A percentile compares a stretch with the other conserved stretches of the same genome.
These are phyloP conservation scores for Halictus quadricinctus DNA, from an alignment of 2,888 invertebrate species.

Conservation along the genomic window DNA sequence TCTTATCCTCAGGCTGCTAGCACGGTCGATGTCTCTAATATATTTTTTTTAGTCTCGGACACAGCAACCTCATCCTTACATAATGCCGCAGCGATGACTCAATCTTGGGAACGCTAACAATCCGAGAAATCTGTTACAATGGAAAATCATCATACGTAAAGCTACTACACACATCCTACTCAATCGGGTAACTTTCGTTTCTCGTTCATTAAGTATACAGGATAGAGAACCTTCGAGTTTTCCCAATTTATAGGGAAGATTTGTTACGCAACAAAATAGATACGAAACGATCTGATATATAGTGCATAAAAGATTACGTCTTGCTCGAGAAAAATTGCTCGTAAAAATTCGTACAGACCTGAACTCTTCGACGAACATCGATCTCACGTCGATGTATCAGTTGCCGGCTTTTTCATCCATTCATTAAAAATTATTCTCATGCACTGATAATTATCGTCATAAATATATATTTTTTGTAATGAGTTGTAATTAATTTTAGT, in stretches of 20 bases:
- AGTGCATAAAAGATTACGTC: not conserved
- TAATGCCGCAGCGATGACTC: constrained; percentile 60
- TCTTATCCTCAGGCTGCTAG: constrained; percentile 28
- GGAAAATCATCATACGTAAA: constrained; percentile 42
- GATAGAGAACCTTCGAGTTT: not conserved
- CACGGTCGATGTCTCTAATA: constrained; percentile 53
- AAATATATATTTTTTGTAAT: too few species aligned
- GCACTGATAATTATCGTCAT: too few species aligned
- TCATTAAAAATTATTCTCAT: too few species aligned
- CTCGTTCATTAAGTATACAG: not conserved
- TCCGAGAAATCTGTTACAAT: constrained; percentile 63
- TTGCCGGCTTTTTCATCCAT: too few species aligned
- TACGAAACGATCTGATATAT: not conserved
- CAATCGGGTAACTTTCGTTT: constrained; percentile 42
- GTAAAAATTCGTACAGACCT: too few species aligned
- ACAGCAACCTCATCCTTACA: constrained; percentile 61
- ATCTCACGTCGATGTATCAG: too few species aligned
- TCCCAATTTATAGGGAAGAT: not conserved
- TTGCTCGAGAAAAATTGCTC: not conserved
- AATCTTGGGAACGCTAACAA: constrained; percentile 62
- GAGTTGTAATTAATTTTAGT: too few species aligned
- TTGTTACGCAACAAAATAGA: not conserved
- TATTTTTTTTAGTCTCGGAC: constrained; percentile 33
- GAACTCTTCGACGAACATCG: too few species aligned
- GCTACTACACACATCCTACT: constrained; percentile 17